Percentiles rank a stretch among this genome's conserved stretches.
Conservation (phyloP, 2,888 invertebrate genomes). For the Tridacna crocea region DNA sequence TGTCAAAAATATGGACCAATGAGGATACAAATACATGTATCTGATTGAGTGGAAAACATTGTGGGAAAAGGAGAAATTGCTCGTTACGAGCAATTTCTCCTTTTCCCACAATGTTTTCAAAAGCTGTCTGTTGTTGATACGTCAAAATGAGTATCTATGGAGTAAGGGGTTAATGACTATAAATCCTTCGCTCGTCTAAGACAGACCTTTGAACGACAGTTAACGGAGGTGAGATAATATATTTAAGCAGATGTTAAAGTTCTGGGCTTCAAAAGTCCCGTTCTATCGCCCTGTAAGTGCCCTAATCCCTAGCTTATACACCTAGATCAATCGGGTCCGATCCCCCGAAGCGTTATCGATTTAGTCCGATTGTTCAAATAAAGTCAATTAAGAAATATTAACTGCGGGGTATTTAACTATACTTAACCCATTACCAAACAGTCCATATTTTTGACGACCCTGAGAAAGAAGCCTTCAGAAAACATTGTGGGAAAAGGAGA, state of each 20-base stretch:
- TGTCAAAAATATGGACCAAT: no score
- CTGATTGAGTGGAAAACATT: no score
- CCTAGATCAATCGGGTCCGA: conserved; percentile 16
- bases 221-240: conserved; percentile 7
- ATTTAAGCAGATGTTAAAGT: conserved; percentile 31
- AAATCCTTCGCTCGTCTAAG: background rate
- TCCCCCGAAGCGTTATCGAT: conserved; percentile 5
- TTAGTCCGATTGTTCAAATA: background rate
- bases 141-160: background rate
- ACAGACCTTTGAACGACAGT: background rate
- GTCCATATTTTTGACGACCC: no score
- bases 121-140: background rate
- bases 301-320: conserved; percentile 6
- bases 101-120: background rate
- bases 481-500: background rate
- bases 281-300: background rate
- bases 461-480: no score
- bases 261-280: conserved; percentile 30
- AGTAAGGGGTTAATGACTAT: background rate
- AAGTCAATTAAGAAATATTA: background rate
- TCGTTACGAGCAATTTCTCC: no score
- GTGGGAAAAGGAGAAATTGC: no score
- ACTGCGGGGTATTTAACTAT: no score
- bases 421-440: no score
- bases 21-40: no score